Conservation (phyloP, 2,113 vertebrate species). For the Thoracochromis brauschi region DNA sequence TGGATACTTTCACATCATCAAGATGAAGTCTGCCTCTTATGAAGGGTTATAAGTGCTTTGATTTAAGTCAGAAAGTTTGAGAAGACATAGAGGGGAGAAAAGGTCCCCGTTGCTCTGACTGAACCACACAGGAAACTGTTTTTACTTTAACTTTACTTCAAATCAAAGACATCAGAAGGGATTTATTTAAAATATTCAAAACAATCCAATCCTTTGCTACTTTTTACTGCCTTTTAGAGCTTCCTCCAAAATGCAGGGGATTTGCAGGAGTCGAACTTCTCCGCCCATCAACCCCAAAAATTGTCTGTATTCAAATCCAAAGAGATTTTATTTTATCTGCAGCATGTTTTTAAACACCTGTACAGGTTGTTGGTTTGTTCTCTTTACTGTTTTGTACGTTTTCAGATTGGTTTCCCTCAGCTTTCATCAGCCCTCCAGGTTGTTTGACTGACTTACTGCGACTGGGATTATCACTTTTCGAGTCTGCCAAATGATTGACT, state of each 20-base stretch:
- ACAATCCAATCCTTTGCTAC: background rate
- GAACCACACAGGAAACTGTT: background rate
- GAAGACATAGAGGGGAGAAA: background rate
- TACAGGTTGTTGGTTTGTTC: background rate
- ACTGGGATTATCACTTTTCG: background rate
- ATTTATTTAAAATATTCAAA: background rate
- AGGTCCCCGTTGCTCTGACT: background rate
- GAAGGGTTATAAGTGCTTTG: background rate
- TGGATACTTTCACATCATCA: background rate
- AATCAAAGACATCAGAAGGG: background rate
- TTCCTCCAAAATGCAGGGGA: background rate
- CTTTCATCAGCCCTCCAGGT: background rate
- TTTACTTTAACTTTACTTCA: background rate
- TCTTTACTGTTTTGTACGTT: background rate
- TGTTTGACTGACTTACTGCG: background rate
- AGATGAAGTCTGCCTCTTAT: background rate
- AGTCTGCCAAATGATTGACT: background rate
- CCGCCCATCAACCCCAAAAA: background rate
- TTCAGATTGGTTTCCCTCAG: background rate
- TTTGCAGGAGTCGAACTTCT: background rate
- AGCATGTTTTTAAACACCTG: background rate
- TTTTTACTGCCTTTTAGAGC: background rate
- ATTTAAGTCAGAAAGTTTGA: background rate
- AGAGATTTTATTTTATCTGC: background rate
- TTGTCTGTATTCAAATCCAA: slow-evolving; percentile 5